Evolutionary conservation across 1,140 invertebrate genomes (phyloP), one percentile per base, ranked within the genome.

Genomic region (Drosophila busckii): DNA sequence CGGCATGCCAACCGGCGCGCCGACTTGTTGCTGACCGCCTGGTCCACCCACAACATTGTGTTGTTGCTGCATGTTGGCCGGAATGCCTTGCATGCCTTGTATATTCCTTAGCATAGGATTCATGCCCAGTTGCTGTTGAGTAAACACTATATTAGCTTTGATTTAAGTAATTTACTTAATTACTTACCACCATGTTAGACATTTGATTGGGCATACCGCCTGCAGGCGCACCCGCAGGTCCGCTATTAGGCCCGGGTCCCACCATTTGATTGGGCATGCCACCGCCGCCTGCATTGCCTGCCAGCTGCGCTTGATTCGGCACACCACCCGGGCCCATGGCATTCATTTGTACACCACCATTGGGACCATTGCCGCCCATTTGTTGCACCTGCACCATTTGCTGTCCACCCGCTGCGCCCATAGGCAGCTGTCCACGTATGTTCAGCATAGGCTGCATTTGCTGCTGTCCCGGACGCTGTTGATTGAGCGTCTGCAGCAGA

Each of bases 271-370:
- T 86, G 8, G 83, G 78, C 69, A 88, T 87, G 2, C 65, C 76
- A 6, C 67, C 88, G 2, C 65, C 76, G 7, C 67, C 88, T n/a
- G 84, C 88, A 38, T 88, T 87, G 53, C 59, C 62, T 6, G 55
- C 66, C 16, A 70, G 62, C 40, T 78, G 80, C 2, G 67, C 82
- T 69, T 91, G 90, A 2, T 48, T 67, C 73, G 91, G 91, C 3
- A 38, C 38, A 48, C 84, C 61, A 6, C 62, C 65, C 1, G 70
- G 63, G 6, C 68, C 75, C 38, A 75, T 76, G 13, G 71, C 63
- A n/a, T 69, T 85, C 46, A 85, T 65, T 6, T 70, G 70, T 44
- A 70, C 55, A 38, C 84, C 89, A n/a, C 37, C 52, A 3, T 38
- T 84, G 2, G 80, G 65, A 2, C 52, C 60, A 12, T 55, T 68